Evolutionary conservation across 2,888 invertebrate genomes (phyloP), one percentile per base, ranked within the genome.

Genomic region (Nomada hirtipes): DNA sequence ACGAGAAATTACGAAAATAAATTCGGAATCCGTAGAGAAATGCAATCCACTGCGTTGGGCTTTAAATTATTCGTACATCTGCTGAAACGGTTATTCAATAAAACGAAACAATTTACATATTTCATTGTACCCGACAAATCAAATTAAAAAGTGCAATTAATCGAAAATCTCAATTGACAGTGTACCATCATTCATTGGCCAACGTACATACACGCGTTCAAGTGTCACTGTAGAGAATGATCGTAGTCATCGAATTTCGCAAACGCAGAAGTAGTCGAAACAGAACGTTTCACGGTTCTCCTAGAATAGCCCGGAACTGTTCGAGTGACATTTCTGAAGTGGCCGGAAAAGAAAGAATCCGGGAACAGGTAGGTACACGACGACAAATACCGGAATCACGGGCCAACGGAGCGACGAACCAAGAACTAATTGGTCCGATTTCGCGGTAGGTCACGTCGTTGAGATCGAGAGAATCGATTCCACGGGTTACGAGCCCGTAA

Each of bases 371-470:
- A 36, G 1, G 50, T 10, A 4, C 4, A 0, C 15, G 15, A 15
- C 20, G 23, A 53, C 63, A 4, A 72, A 72, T 26, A 63, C 26
- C n/a, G 72, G 23, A 55, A 63, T 15, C n/a, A 36, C 1, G 13
- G 18, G 20, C 13, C 53, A 20, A 44, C 42, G 53, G 63, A 42
- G 53, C 26, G 13, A 7, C 53, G 23, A 44, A 63, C 63, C n/a
- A 42, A 55, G 63, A 18, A 26, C 26, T 73, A 55, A 73, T 64
- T 55, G 72, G 18, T 29, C 15, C 26, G 23, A 64, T 65, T 65
- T 11, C 18, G 7, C 7, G 9, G 20, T 11, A 2, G 20, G 57
- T 7, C 18, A n/a, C n/a, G 29, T 64, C 20, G 20, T 50, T 20
- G 7, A 10, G 10, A 18, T 10, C 1, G 50, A 13, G 59, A 11